These are phyloP conservation scores for Arctocebus calabarensis DNA, from an alignment of 2,797 vertebrate genomes.

Conservation along the genomic window DNA sequence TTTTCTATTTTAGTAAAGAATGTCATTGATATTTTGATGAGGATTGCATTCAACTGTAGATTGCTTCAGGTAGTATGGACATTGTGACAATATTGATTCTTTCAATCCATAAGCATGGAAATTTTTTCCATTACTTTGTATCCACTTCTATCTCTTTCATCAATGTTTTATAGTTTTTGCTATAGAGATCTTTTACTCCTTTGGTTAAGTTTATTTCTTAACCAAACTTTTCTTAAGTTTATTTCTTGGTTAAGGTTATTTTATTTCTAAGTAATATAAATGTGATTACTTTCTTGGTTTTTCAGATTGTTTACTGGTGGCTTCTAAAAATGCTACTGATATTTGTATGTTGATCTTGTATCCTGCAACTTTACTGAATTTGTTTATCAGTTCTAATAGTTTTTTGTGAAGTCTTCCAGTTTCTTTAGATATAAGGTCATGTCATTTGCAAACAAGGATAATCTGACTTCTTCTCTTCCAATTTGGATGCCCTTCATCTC, in stretches of 20 bases:
- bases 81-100: neutral
- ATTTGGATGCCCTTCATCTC: neutral
- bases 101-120: neutral
- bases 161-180: neutral
- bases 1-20: neutral
- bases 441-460: neutral
- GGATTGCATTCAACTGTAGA: neutral
- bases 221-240: neutral
- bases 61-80: neutral
- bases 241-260: neutral
- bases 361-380: neutral
- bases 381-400: neutral
- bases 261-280: neutral
- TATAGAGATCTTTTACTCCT: neutral
- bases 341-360: neutral
- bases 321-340: neutral
- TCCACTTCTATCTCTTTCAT: neutral
- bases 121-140: neutral
- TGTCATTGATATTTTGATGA: neutral
- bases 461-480: neutral
- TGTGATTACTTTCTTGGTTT: neutral
- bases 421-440: neutral
- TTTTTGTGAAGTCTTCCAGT: neutral
- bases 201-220: neutral
- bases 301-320: neutral